Evolutionary conservation across 2,797 vertebrate genomes (phyloP), one percentile per base, ranked within the genome.

Genomic region (Poeciliopsis infans): DNA sequence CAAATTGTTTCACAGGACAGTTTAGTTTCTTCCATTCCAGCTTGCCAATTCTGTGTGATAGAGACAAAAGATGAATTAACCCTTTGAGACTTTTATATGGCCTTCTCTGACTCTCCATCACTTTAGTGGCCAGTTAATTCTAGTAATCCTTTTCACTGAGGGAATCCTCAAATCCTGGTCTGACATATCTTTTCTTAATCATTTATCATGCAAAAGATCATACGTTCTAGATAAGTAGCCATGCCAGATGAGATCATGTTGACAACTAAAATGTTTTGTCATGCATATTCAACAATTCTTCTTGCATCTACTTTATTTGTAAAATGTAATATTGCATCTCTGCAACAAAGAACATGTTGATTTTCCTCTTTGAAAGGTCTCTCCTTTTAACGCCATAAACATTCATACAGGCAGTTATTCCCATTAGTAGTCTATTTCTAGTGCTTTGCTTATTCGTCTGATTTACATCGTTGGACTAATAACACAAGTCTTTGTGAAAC

Each of bases 91-190:
- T 85, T 86, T 93, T 89, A 85, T 84, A 41, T 53, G 88, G 87
- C 23, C 92, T 93, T 93, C 93, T 91, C 49, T 70, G 20, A 59
- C 81, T 84, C 81, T 88, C 95, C 91, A 91, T 95, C 91, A 92
- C 83, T 72, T 81, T 72, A 87, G 84, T 72, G 81, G 84, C 76
- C 70, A 53, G 77, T 90, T 91, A 81, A 90, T 73, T 88, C 78
- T 74, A 86, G 92, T 93, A 91, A 89, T 88, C 72, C 70, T 78
- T 86, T 83, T 75, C 81, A 71, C 83, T 53, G 83, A 89, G 79
- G 82, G 82, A 84, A 81, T 88, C 80, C 75, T 92, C 81, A 88
- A 83, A 90, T 94, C 85, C 85, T 43, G 55, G 82, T 84, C 84
- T 69, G 76, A 64, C 80, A 77, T 87, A 81, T 87, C 80, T 86